Evolutionary conservation across 1,140 invertebrate genomes (phyloP), one percentile per base, ranked within the genome.

Genomic region (Diprion similis): DNA sequence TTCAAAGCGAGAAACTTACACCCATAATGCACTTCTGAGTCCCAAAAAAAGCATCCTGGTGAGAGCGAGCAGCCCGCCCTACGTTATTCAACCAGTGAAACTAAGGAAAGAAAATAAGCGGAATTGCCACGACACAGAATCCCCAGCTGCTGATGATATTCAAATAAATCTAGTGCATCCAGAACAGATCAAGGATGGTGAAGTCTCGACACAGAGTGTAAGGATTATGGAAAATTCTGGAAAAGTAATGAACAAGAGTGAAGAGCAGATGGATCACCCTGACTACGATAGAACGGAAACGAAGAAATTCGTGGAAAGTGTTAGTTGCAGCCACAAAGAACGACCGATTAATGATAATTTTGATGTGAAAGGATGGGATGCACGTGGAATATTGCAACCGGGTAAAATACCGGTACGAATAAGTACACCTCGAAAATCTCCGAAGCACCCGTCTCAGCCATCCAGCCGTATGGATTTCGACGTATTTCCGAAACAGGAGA

Each of bases 31-130:
- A 1, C 82, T 76, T 67, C 72, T 87, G 8, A 87, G 85, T 66
- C 86, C 86, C 1, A 87, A 86, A 45, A 88, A 88, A 46, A 80
- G 85, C 72, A 88, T 87, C 17, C 76, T 88, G 1, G 72, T 78
- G 0, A 83, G 79, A 24, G 82, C 70, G 0, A 70, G 15, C 46
- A 74, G 37, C 71, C 64, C 65, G 68, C 13, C n/a, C 18, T 51
- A 68, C 17, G 66, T 70, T 24, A 18, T 66, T 24, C 10, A 78
- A 64, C 37, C 37, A 15, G 46, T 70, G 11, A 46, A 48, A 17
- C 51, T 9, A 17, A 59, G n/a, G 11, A 59, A 59, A 59, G 51
- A 59, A 17, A 6, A 59, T 4, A 59, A 11, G 9, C 4, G n/a
- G 51, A 9, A 59, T 11, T 19, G 9, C 1, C 71, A 48, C 17